These are phyloP conservation scores for Neomorphus geoffroyi DNA, from an alignment of 2,797 vertebrate genomes.

Conservation along the genomic window DNA sequence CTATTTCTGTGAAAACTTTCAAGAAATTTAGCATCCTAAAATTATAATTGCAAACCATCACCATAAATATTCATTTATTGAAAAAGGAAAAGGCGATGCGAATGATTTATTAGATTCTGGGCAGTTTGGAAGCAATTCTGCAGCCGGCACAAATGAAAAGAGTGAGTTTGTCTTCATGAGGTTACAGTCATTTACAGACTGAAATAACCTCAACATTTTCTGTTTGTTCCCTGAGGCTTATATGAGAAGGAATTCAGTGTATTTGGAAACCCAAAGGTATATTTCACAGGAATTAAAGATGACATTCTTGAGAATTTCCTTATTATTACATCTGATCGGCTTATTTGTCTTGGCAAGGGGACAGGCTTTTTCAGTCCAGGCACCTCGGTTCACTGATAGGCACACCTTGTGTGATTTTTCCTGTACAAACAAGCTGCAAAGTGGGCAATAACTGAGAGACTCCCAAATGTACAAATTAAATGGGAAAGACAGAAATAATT, in stretches of 20 bases:
- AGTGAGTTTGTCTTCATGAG: not conserved
- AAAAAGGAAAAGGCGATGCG: not conserved
- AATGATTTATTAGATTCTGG: constrained; percentile 1
- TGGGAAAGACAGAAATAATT: not conserved
- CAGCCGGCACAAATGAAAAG: not conserved
- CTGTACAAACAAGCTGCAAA: not conserved
- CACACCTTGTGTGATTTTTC: not conserved
- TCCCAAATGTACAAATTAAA: not conserved
- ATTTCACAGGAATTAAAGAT: constrained; percentile 2
- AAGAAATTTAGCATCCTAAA: constrained; percentile 5
- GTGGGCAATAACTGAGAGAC: not conserved
- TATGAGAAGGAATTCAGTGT: not conserved
- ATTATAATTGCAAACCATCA: not conserved
- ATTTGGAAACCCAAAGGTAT: not conserved
- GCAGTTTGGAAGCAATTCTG: not conserved
- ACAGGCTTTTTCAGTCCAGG: not conserved
- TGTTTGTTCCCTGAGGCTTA: not conserved
- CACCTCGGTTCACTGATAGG: rapidly evolving
- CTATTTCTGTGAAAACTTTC: constrained; percentile 16
- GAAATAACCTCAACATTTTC: not conserved
- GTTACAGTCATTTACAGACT: not conserved
- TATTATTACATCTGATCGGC: not conserved
- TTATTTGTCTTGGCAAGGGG: not conserved
- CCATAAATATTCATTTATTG: constrained; percentile 35
- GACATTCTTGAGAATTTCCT: not conserved